These are phyloP conservation scores for zebrafish (Danio rerio) DNA, from an alignment of 2,113 vertebrate genomes.

Conservation along the genomic window GRCz12tu NC_133177.1:30867501-30868000, in stretches of 20 bases:
- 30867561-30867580: conserved; percentile 14
- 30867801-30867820: conserved; percentile 86
- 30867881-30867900: conserved; percentile 98
- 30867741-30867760: background rate
- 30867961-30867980: conserved; percentile 96
- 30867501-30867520: conserved; percentile 3
- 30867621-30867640: conserved; percentile 23
- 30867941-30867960: conserved; percentile 97
- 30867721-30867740: background rate
- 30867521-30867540: conserved; percentile 37
- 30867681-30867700: background rate
- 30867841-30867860: conserved; percentile 98
- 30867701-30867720: background rate
- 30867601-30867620: conserved; percentile 1
- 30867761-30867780: conserved; percentile 67
- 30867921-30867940: conserved; percentile 96
- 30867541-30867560: conserved; percentile 12
- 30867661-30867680: background rate
- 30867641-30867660: background rate
- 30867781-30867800: conserved; percentile 97
- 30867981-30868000: conserved; percentile 98
- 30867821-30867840: conserved; percentile 93
- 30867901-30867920: conserved; percentile 98
- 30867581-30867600: background rate
- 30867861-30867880: conserved; percentile 98